These are phyloP conservation scores for Gasteruption jaculator DNA, from an alignment of 2,888 invertebrate genomes.

Conservation along the genomic window DNA sequence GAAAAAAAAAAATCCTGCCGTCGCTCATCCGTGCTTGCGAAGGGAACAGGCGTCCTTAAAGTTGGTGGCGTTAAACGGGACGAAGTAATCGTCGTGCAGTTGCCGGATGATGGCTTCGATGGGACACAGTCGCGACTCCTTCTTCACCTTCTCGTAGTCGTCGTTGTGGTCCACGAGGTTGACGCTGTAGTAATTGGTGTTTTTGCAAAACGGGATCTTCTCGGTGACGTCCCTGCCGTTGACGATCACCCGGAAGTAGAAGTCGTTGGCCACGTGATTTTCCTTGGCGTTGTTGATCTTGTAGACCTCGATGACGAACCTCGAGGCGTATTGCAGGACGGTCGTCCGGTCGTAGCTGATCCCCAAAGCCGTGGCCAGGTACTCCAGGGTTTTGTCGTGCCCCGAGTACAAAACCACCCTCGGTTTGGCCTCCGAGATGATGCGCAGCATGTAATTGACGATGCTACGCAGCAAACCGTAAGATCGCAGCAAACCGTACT, in stretches of 20 bases:
- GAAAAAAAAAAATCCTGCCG: slow-evolving; percentile 5
- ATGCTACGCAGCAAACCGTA: slow-evolving; percentile 82
- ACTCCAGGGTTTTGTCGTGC: slow-evolving; percentile 87
- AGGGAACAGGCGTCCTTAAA: slow-evolving; percentile 75
- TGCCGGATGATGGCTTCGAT: slow-evolving; percentile 85
- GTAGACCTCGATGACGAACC: slow-evolving; percentile 86
- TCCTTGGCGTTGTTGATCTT: slow-evolving; percentile 62
- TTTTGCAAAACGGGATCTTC: slow-evolving; percentile 74
- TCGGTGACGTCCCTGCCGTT: slow-evolving; percentile 86
- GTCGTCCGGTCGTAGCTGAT: slow-evolving; percentile 59
- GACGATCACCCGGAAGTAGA: slow-evolving; percentile 77
- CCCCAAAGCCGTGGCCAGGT: slow-evolving; percentile 76
- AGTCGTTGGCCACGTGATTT: slow-evolving; percentile 61
- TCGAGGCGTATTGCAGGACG: slow-evolving; percentile 79
- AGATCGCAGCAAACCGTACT: slow-evolving; percentile 62
- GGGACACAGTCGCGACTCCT: slow-evolving; percentile 66
- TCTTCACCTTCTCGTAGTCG: slow-evolving; percentile 53
- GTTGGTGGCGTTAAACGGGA: slow-evolving; percentile 78
- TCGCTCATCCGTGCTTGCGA: slow-evolving; percentile 10
- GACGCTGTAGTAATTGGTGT: slow-evolving; percentile 55
- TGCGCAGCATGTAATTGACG: slow-evolving; percentile 74
- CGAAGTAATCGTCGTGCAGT: slow-evolving; percentile 83
- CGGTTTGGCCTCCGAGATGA: slow-evolving; percentile 72
- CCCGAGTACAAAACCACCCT: slow-evolving; percentile 82
- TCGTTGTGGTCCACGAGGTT: slow-evolving; percentile 30